phyloP scores from a whole-genome alignment of 2,113 vertebrate genomes.

The Zosterops japonicus region DNA sequence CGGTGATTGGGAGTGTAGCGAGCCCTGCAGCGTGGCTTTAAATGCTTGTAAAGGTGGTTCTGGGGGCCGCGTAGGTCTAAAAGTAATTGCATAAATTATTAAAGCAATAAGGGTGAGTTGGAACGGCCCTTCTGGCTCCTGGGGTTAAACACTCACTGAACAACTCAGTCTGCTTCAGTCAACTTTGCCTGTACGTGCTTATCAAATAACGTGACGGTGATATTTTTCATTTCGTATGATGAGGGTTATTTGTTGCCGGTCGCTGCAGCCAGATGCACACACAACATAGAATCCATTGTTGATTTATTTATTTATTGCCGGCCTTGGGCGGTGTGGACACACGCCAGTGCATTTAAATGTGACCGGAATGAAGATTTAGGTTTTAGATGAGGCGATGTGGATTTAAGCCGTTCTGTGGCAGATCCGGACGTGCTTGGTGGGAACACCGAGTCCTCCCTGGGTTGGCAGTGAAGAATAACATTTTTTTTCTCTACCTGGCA shows the following conservation, averaged over 20 bases:
- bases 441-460: not conserved
- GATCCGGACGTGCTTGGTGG: not conserved
- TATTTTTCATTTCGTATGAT: not conserved
- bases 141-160: accelerated
- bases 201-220: accelerated
- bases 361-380: not conserved
- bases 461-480: not conserved
- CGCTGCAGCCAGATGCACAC: not conserved
- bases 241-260: not conserved
- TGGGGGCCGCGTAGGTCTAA: too few species aligned
- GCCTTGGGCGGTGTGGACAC: not conserved
- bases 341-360: not conserved
- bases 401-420: not conserved
- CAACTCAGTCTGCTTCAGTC: not conserved
- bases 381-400: not conserved
- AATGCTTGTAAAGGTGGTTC: too few species aligned
- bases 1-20: not conserved
- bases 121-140: not conserved
- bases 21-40: accelerated
- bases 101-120: not conserved
- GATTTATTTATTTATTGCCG: not conserved
- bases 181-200: not conserved
- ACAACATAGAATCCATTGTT: not conserved
- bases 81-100: accelerated
- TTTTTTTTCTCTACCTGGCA: accelerated